Percentiles rank a stretch among this genome's conserved stretches.
These are phyloP conservation scores for pig (Sus scrofa) DNA, from an alignment of 2,113 vertebrate species.

Conservation along the genomic window T2T-Sscrofa CM000824.6:109690501-109691000, in stretches of 20 bases:
- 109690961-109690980: background rate
- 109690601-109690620: background rate
- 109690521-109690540: background rate
- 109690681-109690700: no score
- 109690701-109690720: background rate
- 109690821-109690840: background rate
- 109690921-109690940: background rate
- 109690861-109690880: background rate
- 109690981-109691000: background rate
- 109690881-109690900: background rate
- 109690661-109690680: background rate
- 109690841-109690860: background rate
- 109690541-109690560: conserved; percentile 15
- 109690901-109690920: background rate
- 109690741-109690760: background rate
- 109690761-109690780: background rate
- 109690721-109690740: background rate
- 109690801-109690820: background rate
- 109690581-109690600: background rate
- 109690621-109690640: background rate
- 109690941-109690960: background rate
- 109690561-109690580: background rate
- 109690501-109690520: background rate
- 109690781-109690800: fast-evolving
- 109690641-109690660: background rate